These are phyloP conservation scores for Zoroaster sp. DNA, from an alignment of 53 echinoderm and acorn worm species.

Conservation along the genomic window DNA sequence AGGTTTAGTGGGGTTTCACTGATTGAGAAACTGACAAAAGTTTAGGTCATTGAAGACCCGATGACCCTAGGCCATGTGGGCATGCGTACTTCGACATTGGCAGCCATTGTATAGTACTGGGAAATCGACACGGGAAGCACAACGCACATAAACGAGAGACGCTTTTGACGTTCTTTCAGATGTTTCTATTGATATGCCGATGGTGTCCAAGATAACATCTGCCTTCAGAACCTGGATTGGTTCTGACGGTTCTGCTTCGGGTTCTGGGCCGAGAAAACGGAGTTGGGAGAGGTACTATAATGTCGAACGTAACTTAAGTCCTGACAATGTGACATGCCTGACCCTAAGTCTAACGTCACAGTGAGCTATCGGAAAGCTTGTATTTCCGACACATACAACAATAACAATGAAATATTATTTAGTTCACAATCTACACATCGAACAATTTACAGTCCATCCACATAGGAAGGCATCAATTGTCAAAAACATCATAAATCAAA, in stretches of 20 bases:
- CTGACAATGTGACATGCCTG: too few species aligned
- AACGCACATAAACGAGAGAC: background rate
- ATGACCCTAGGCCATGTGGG: background rate
- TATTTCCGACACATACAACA: background rate
- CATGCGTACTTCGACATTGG: conserved; percentile 31
- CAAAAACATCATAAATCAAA: too few species aligned
- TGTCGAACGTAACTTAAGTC: background rate
- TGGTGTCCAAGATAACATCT: conserved; percentile 77
- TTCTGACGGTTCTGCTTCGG: conserved; percentile 61
- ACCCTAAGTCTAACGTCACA: too few species aligned
- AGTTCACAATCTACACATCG: background rate
- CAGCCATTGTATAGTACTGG: conserved; percentile 30
- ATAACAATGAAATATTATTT: background rate
- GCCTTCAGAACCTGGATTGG: conserved; percentile 72
- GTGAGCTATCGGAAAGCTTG: background rate
- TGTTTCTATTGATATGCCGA: conserved; percentile 49
- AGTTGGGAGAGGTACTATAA: conserved; percentile 56
- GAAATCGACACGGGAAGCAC: background rate
- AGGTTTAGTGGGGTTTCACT: background rate
- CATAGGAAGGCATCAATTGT: too few species aligned
- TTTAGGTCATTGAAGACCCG: background rate
- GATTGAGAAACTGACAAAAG: background rate
- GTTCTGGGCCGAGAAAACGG: conserved; percentile 68
- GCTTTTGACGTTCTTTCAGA: background rate
- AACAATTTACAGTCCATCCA: too few species aligned